These are phyloP conservation scores for Osmerus eperlanus DNA, from an alignment of 2,113 vertebrate species.

Conservation along the genomic window DNA sequence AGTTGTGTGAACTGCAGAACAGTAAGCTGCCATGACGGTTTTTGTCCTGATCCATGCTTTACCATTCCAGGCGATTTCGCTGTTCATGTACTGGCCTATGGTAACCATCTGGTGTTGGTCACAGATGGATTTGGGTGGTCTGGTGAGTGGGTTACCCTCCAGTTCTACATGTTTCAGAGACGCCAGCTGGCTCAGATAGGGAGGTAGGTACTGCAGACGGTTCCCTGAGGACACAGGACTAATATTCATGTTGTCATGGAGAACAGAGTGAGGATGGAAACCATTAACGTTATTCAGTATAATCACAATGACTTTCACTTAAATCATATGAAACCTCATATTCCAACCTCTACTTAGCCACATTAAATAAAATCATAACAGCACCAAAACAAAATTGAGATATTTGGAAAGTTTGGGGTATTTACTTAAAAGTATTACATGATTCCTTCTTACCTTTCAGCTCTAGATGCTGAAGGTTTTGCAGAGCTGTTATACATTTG, in stretches of 20 bases:
- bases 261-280: background rate
- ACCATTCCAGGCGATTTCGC: conserved; percentile 64
- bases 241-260: background rate
- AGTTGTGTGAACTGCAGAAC: background rate
- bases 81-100: conserved; percentile 61
- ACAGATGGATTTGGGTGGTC: conserved; percentile 62
- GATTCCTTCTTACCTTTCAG: background rate
- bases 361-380: no score
- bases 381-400: no score
- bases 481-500: background rate
- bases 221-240: conserved; percentile 53
- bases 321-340: no score
- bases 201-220: conserved; percentile 56
- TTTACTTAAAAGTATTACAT: background rate
- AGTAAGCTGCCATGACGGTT: background rate
- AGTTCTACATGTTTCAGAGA: conserved; percentile 65
- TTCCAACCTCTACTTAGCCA: no score
- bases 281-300: background rate
- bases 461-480: background rate
- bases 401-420: background rate
- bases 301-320: background rate
- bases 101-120: conserved; percentile 62
- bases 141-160: conserved; percentile 63
- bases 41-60: conserved; percentile 21
- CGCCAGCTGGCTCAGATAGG: conserved; percentile 48